These are phyloP conservation scores for Hycleus cichorii DNA, from an alignment of 1,140 invertebrate species.

Conservation along the genomic window DNA sequence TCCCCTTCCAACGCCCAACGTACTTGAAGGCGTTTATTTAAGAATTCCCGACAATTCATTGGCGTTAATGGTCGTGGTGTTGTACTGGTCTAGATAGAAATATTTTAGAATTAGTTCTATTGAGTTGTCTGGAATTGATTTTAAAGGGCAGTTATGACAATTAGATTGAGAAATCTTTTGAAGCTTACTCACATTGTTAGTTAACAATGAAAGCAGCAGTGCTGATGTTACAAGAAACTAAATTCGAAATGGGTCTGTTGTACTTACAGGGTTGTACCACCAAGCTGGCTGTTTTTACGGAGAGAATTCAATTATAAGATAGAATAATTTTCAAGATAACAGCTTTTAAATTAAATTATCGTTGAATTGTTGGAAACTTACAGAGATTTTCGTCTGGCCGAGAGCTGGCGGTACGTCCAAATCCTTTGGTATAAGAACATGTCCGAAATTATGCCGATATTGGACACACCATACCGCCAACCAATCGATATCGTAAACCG, in stretches of 20 bases:
- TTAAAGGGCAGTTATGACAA: too few relatives aligned
- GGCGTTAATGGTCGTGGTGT: slow-evolving; percentile 54
- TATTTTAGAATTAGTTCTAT: background rate
- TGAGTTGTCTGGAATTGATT: background rate
- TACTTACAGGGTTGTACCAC: slow-evolving; percentile 87
- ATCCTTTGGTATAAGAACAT: slow-evolving; percentile 80
- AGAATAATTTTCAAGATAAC: background rate
- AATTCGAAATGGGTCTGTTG: slow-evolving; percentile 3
- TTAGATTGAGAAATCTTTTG: too few relatives aligned
- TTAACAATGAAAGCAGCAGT: too few relatives aligned
- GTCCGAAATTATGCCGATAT: slow-evolving; percentile 83
- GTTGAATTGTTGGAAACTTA: slow-evolving; percentile 45
- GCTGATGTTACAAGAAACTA: too few relatives aligned
- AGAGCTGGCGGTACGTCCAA: slow-evolving; percentile 82
- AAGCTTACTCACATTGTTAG: too few relatives aligned
- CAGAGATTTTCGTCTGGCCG: slow-evolving; percentile 82
- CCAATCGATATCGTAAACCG: slow-evolving; percentile 88
- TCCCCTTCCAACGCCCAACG: slow-evolving; percentile 71
- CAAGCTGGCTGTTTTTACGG: slow-evolving; percentile 58
- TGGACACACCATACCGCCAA: slow-evolving; percentile 82
- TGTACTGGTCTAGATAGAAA: slow-evolving; percentile 57
- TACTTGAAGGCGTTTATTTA: slow-evolving; percentile 70
- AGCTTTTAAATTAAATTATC: background rate
- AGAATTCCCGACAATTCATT: slow-evolving; percentile 72
- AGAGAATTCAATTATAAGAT: background rate